A percentile compares a stretch with the other conserved stretches of the same genome.
phyloP scores from a whole-genome alignment of 2,113 vertebrate genomes.

The Megalops atlanticus region DNA sequence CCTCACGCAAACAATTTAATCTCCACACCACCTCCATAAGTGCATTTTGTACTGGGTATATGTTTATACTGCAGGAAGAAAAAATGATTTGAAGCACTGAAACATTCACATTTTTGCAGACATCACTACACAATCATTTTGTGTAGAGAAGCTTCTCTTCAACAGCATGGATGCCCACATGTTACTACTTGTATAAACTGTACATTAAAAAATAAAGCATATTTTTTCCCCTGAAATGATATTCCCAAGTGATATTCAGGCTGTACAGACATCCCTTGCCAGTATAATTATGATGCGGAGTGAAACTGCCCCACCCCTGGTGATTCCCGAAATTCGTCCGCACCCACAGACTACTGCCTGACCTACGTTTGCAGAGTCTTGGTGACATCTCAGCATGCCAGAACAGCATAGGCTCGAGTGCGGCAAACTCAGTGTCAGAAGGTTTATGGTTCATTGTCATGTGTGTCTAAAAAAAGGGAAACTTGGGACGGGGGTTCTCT shows the following conservation, averaged over 20 bases:
- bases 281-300: not conserved
- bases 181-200: too few relatives aligned
- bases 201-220: too few relatives aligned
- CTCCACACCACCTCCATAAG: too few relatives aligned
- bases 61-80: too few relatives aligned
- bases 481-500: conserved; percentile 32
- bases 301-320: too few relatives aligned
- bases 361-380: not conserved
- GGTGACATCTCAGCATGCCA: conserved; percentile 11
- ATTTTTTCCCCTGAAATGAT: too few relatives aligned
- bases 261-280: not conserved
- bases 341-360: not conserved
- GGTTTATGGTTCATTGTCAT: conserved; percentile 7
- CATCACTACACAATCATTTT: not conserved
- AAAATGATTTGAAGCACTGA: not conserved
- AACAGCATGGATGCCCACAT: not conserved
- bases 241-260: not conserved
- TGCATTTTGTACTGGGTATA: too few relatives aligned
- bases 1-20: too few relatives aligned
- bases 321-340: not conserved
- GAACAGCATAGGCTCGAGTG: not conserved
- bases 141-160: not conserved
- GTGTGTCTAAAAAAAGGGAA: conserved; percentile 45
- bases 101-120: not conserved
- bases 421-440: not conserved